Evolutionary conservation across 35 echinoderm and acorn worm species (phyloP).

Genomic region (Heliocidaris erythrogramma): DNA sequence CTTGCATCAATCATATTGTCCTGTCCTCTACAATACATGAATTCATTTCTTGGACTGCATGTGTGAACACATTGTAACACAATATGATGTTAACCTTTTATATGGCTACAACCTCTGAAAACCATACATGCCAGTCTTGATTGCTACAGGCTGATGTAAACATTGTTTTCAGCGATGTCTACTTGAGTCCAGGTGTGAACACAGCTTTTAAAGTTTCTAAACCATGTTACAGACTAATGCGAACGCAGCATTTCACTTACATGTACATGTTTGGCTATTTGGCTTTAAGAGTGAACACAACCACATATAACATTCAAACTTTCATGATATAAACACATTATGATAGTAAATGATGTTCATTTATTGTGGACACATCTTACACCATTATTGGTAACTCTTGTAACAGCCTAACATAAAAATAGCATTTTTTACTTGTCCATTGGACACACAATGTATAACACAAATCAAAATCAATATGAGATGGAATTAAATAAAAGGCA

Average conservation of each 20-base stretch:
- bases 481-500: slow-evolving; percentile 4
- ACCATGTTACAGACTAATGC: not conserved
- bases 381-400: not conserved
- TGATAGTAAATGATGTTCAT: not conserved
- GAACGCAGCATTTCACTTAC: not conserved
- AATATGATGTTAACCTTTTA: no score
- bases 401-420: not conserved
- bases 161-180: no score
- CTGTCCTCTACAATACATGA: no score
- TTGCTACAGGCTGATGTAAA: no score
- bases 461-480: not conserved
- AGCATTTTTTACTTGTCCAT: not conserved
- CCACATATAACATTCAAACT: not conserved
- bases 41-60: no score
- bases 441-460: not conserved
- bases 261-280: not conserved
- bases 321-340: not conserved
- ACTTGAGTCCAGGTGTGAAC: not conserved
- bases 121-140: no score
- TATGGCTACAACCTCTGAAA: no score
- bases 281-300: not conserved
- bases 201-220: not conserved
- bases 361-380: not conserved
- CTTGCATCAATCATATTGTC: no score
- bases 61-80: no score